Evolutionary conservation across 2,113 vertebrate species (phyloP).

Genomic region (Otis tarda): DNA sequence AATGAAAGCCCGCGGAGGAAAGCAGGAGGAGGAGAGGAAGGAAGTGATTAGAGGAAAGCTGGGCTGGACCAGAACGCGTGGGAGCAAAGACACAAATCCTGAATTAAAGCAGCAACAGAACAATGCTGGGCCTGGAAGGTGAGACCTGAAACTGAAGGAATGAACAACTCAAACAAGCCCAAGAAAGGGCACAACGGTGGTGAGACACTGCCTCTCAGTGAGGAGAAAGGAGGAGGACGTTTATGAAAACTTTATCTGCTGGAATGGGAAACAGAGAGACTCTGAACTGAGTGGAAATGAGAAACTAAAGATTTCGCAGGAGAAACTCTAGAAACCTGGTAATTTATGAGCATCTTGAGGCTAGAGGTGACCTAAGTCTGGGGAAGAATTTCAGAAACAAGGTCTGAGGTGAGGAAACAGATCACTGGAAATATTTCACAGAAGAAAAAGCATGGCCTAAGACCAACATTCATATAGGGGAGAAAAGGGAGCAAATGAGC

Average conservation of each 20-base stretch:
- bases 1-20: not conserved
- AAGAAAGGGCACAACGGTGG: not conserved
- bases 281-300: not conserved
- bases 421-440: not conserved
- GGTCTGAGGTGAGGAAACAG: not conserved
- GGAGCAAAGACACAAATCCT: not conserved
- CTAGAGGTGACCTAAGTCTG: not conserved
- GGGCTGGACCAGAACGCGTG: not conserved
- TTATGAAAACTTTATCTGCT: not conserved
- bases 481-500: not conserved
- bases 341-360: not conserved
- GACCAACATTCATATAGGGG: not conserved
- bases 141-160: not conserved
- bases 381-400: not conserved
- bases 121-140: not conserved
- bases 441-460: not conserved
- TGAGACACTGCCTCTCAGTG: not conserved
- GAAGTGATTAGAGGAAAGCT: not conserved
- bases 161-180: not conserved
- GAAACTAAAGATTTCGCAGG: not conserved
- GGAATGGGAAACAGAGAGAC: not conserved
- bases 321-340: not conserved
- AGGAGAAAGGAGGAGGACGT: not conserved
- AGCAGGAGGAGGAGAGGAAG: not conserved
- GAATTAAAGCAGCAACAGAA: not conserved